Evolutionary conservation across 2,797 vertebrate genomes (phyloP).

Genomic region (Jordanella pulchra): DNA sequence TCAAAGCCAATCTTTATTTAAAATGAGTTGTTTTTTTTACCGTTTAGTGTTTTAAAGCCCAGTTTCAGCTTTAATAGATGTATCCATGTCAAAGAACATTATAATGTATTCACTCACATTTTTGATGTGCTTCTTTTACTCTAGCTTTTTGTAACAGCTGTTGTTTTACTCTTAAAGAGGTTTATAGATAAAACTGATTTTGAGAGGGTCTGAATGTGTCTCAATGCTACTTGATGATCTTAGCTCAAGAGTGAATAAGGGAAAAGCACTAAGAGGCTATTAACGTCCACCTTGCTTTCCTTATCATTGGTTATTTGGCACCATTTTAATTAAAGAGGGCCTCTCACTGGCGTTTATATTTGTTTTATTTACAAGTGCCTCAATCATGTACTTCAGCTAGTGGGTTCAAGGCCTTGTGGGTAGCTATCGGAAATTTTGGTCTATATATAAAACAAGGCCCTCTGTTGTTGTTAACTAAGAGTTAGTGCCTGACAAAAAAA

Average conservation of each 20-base stretch:
- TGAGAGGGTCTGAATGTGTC: conserved; percentile 46
- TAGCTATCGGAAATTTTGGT: conserved; percentile 37
- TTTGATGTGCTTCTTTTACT: background rate
- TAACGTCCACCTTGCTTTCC: conserved; percentile 60
- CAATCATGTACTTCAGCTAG: conserved; percentile 58
- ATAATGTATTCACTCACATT: background rate
- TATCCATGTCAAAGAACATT: background rate
- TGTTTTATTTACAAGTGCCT: conserved; percentile 63
- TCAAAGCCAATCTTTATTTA: background rate
- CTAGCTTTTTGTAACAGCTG: background rate
- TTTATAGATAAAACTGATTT: conserved; percentile 39
- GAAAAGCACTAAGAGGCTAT: conserved; percentile 56
- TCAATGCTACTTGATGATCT: conserved; percentile 46
- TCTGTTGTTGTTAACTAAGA: conserved; percentile 34
- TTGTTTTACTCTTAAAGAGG: conserved; percentile 20
- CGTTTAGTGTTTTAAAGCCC: background rate
- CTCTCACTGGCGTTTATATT: conserved; percentile 48
- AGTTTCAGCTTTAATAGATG: background rate
- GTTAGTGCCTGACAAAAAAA: conserved; percentile 33
- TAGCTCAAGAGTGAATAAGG: conserved; percentile 42
- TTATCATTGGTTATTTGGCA: conserved; percentile 59
- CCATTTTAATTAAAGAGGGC: conserved; percentile 62
- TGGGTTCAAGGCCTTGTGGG: conserved; percentile 43
- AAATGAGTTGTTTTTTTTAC: background rate
- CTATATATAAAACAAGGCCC: conserved; percentile 40